Evolutionary conservation across 2,113 vertebrate species (phyloP).

Genomic region (Bettongia penicillata): DNA sequence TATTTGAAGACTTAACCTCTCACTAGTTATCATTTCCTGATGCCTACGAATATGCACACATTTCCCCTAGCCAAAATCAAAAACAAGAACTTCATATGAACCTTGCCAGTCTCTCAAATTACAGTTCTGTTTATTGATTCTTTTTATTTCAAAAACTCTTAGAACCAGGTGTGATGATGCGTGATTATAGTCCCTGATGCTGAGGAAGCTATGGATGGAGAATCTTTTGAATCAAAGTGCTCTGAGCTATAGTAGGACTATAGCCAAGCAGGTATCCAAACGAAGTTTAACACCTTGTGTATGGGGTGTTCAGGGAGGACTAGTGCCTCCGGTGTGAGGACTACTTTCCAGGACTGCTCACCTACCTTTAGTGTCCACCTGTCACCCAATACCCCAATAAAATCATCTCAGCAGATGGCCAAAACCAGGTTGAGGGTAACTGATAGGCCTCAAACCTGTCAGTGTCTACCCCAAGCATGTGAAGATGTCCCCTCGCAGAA

Average conservation of each 20-base stretch:
- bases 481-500: neutral
- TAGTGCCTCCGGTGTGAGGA: too few species aligned
- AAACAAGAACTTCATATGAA: neutral
- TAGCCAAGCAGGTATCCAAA: neutral
- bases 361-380: neutral
- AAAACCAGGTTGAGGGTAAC: neutral
- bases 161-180: neutral
- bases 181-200: neutral
- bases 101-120: neutral
- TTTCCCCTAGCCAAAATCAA: neutral
- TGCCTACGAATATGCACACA: neutral
- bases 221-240: neutral
- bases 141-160: neutral
- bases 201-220: neutral
- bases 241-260: neutral
- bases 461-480: neutral
- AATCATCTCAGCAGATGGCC: neutral
- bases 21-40: neutral
- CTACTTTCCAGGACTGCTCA: neutral
- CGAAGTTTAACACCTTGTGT: neutral
- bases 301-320: too few species aligned
- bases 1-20: neutral
- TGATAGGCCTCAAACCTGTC: neutral
- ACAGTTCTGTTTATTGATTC: neutral
- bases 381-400: neutral